Percentiles rank a stretch among this genome's conserved stretches.
Evolutionary conservation across 2,797 vertebrate species (phyloP).

Genomic region (Liasis olivaceus): DNA sequence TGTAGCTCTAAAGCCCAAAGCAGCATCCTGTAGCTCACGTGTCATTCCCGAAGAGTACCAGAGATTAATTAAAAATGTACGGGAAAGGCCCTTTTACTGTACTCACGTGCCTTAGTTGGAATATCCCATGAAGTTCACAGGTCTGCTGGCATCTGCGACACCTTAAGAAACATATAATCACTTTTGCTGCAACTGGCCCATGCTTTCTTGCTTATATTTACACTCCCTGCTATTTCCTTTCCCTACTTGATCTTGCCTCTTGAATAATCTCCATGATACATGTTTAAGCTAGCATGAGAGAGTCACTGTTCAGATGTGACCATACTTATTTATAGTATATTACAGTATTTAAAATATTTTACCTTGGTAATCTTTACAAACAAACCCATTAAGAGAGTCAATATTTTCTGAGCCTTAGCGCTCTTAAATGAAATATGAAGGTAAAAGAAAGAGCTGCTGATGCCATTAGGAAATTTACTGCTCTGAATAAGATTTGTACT

Average conservation of each 20-base stretch:
- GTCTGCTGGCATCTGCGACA: not conserved
- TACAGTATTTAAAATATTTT: not conserved
- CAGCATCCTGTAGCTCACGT: not conserved
- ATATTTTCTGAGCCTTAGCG: not conserved
- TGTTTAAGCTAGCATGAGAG: not conserved
- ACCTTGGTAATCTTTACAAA: not conserved
- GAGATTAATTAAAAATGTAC: not conserved
- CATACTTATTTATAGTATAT: not conserved
- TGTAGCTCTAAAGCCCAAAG: not conserved
- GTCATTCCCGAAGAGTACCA: not conserved
- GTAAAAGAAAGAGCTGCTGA: not conserved
- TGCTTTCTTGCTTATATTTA: not conserved
- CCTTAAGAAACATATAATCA: not conserved
- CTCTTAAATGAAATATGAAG: not conserved
- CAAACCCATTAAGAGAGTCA: not conserved
- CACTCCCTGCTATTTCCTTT: not conserved
- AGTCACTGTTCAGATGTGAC: not conserved
- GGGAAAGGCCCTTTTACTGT: too few species aligned
- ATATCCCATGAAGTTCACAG: not conserved
- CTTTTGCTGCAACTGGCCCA: not conserved
- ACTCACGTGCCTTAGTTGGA: not conserved
- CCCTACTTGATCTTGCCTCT: not conserved
- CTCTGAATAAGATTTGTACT: not conserved
- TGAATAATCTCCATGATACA: too few species aligned
- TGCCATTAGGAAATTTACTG: not conserved